A percentile compares a stretch with the other conserved stretches of the same genome.
Evolutionary conservation across 2,888 invertebrate genomes (phyloP).

Genomic region (Chalcosyrphus nemorum): DNA sequence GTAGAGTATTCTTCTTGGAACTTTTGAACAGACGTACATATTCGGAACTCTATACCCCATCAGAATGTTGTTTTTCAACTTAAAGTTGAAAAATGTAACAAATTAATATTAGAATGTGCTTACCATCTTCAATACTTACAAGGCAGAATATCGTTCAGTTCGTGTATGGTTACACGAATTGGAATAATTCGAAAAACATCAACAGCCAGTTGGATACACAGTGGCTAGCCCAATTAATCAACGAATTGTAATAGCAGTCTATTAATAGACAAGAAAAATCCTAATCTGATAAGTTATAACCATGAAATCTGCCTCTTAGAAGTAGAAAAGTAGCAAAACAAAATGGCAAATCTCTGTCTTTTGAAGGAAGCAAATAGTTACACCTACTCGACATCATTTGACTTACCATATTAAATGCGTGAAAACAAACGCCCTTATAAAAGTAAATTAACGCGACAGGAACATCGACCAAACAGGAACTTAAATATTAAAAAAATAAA

Average conservation of each 20-base stretch:
- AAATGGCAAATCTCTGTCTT: no score
- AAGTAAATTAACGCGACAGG: no score
- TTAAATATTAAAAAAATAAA: no score
- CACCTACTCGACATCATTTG: no score
- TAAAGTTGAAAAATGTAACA: neutral
- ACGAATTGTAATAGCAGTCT: no score
- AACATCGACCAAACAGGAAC: no score
- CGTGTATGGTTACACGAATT: neutral
- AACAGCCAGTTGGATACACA: neutral
- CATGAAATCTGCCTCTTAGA: no score
- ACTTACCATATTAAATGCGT: no score
- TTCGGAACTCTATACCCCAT: neutral
- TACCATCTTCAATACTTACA: neutral
- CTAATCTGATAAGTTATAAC: neutral
- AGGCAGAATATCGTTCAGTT: neutral
- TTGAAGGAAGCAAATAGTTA: no score
- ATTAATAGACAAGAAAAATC: neutral
- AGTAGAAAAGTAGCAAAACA: no score
- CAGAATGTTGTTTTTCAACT: neutral
- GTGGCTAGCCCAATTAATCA: neutral
- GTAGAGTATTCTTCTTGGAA: neutral
- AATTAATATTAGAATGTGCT: neutral
- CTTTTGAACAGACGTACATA: neutral
- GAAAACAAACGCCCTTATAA: no score
- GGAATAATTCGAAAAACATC: neutral